Evolutionary conservation across 1,140 invertebrate genomes (phyloP).

Genomic region (Lucilia sericata): DNA sequence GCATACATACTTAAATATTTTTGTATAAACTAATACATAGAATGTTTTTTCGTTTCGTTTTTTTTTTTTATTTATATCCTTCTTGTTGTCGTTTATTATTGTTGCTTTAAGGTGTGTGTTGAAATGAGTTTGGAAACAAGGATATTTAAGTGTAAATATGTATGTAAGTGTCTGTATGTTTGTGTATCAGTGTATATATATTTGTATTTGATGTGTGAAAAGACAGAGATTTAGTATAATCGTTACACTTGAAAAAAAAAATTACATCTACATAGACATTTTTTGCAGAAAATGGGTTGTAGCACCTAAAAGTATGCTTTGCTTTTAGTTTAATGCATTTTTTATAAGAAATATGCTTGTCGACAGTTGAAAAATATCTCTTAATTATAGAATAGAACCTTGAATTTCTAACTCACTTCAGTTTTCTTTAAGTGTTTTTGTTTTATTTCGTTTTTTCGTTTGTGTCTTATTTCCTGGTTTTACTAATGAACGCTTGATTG

Average conservation of each 20-base stretch:
- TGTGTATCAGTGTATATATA: not conserved
- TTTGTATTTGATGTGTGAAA: slow-evolving; percentile 22
- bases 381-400: too few relatives aligned
- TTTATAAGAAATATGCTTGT: too few relatives aligned
- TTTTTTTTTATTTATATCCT: not conserved
- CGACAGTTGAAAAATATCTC: too few relatives aligned
- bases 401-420: too few relatives aligned
- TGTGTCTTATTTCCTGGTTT: not conserved
- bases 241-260: slow-evolving; percentile 16
- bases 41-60: slow-evolving; percentile 2
- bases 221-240: slow-evolving; percentile 23
- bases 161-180: not conserved
- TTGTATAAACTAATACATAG: not conserved
- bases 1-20: not conserved
- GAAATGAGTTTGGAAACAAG: slow-evolving; percentile 14
- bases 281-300: not conserved
- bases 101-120: slow-evolving; percentile 11
- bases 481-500: slow-evolving; percentile 39
- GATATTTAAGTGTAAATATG: too few relatives aligned
- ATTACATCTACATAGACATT: not conserved
- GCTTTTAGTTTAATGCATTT: not conserved
- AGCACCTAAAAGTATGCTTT: not conserved
- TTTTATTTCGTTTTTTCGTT: not conserved
- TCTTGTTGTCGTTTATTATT: not conserved
- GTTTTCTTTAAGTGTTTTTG: not conserved